Evolutionary conservation across 2,888 invertebrate genomes (phyloP), one percentile per base, ranked within the genome.

Genomic region (Neoascia interrupta): DNA sequence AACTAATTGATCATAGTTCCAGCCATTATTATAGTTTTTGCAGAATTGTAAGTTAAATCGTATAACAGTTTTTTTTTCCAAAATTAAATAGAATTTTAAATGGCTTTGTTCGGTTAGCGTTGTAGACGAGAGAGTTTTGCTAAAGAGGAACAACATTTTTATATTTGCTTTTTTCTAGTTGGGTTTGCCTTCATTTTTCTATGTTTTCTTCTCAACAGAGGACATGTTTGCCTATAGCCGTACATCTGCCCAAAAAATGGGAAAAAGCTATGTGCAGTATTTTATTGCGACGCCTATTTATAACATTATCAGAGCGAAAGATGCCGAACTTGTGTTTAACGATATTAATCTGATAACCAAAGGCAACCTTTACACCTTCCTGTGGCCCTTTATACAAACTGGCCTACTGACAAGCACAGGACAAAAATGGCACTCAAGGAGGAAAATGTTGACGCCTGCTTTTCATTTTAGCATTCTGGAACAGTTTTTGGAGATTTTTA

Each of bases 401-500:
- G 86, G 86, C 0, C 61, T 86, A 0, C 39, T 86, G 5, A 85
- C 84, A 3, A 84, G 85, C 1, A 83, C 84, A 6, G 86, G 84
- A 83, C 37, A 85, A 31, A 86, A 87, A 66, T 86, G 86, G 87
- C 86, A 86, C 49, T 19, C 81, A 0, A 81, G 86, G 2, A 82
- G 86, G 11, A 86, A 86, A 73, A 82, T 86, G 83, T 75, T 86
- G 2, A 86, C 87, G 1, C 84, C 85, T 0, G 85, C 87, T 0
- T 86, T 86, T 51, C 86, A 87, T 39, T 87, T 87, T 0, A 87
- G 84, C 63, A 86, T 87, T 45, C 80, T 86, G 23, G 69, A 63
- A 4, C 84, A 86, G 18, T 86, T 87, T 26, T 47, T 31, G 3
- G 86, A 87, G 45, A 83, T 86, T 11, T 86, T 86, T 69, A 86